Conservation (phyloP, 1,140 invertebrate species). For the Lordiphosa clarofinis region DNA sequence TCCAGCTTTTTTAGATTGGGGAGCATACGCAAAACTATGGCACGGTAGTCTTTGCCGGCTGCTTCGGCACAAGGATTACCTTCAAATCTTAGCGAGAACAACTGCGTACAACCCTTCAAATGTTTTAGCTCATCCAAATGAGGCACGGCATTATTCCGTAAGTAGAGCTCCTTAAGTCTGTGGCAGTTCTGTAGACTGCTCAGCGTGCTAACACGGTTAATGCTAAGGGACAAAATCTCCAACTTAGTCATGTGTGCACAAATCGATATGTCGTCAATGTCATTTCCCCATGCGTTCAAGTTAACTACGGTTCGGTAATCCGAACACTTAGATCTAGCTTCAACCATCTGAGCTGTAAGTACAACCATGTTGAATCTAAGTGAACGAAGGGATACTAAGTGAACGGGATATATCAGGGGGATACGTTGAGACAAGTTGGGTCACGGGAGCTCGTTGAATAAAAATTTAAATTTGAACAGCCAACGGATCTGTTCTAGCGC, state of each 20-base stretch:
- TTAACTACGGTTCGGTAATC: neutral
- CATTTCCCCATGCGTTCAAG: slow-evolving; percentile 11
- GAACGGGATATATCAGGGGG: too few relatives aligned
- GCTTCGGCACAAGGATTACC: slow-evolving; percentile 9
- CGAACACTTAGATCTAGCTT: neutral
- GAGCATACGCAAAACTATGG: slow-evolving; percentile 17
- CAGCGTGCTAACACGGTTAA: slow-evolving; percentile 8
- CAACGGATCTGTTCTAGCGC: too few relatives aligned
- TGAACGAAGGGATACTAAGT: too few relatives aligned
- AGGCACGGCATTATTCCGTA: slow-evolving; percentile 3
- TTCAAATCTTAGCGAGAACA: too few relatives aligned
- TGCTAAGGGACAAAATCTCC: slow-evolving; percentile 15
- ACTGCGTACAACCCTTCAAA: neutral
- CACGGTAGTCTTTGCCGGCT: slow-evolving; percentile 6
- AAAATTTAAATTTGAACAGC: too few relatives aligned
- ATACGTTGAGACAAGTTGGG: too few relatives aligned
- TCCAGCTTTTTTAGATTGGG: slow-evolving; percentile 14
- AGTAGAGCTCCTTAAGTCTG: slow-evolving; percentile 12
- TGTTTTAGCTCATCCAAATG: slow-evolving; percentile 7
- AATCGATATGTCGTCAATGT: slow-evolving; percentile 13
- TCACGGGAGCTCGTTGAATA: too few relatives aligned
- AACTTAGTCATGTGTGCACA: slow-evolving; percentile 4
- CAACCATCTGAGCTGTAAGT: neutral
- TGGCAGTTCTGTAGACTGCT: slow-evolving; percentile 6
- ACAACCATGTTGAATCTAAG: too few relatives aligned